Evolutionary conservation across 2,888 invertebrate species (phyloP).

Genomic region (Drosophila eohydei): DNA sequence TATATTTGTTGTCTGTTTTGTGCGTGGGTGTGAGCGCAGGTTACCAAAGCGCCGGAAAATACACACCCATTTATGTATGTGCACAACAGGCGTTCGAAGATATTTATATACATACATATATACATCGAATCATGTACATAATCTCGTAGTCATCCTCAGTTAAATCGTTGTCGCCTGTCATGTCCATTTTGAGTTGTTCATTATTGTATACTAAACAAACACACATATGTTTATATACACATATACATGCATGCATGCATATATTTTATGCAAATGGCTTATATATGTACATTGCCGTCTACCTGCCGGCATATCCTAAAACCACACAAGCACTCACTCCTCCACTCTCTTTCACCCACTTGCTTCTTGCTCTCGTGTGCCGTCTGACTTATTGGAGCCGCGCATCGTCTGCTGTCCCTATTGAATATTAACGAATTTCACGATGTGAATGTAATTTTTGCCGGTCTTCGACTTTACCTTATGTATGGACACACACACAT

Average conservation of each 20-base stretch:
- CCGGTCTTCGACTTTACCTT: slow-evolving; percentile 34
- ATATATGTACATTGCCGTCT: slow-evolving; percentile 27
- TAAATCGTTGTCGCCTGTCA: slow-evolving; percentile 36
- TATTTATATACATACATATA: not conserved
- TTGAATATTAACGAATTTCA: slow-evolving; percentile 66
- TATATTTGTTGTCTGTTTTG: slow-evolving; percentile 9
- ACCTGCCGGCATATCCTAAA: slow-evolving; percentile 36
- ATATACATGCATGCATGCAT: slow-evolving; percentile 4
- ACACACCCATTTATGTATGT: slow-evolving; percentile 51
- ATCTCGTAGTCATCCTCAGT: slow-evolving; percentile 33
- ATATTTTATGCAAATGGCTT: slow-evolving; percentile 37
- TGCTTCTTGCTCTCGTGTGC: not conserved
- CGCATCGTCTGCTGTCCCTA: slow-evolving; percentile 29
- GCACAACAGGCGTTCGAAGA: not conserved
- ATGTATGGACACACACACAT: not conserved
- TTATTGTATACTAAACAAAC: slow-evolving; percentile 27
- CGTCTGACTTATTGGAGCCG: slow-evolving; percentile 23
- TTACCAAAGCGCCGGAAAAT: slow-evolving; percentile 46
- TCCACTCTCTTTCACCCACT: slow-evolving; percentile 5
- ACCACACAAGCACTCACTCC: not conserved
- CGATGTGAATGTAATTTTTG: slow-evolving; percentile 52
- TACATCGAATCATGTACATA: slow-evolving; percentile 31
- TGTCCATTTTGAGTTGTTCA: slow-evolving; percentile 40
- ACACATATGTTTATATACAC: not conserved
- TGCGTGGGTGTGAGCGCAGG: slow-evolving; percentile 35